Percentiles rank a stretch among this genome's conserved stretches.
phyloP scores from a whole-genome alignment of 2,797 vertebrate genomes.

The Falco concolor region DNA sequence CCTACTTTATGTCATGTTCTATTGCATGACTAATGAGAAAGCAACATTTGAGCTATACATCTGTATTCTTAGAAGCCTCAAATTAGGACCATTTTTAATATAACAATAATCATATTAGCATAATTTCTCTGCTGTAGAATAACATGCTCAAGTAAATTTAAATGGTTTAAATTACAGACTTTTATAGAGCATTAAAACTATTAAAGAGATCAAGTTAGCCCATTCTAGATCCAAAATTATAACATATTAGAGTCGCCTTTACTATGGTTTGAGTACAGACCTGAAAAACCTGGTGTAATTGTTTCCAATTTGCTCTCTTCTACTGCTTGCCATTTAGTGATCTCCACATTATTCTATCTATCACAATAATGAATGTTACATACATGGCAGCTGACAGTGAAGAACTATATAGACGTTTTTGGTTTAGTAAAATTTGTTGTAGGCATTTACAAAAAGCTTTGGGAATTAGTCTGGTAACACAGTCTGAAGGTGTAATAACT shows the following conservation, averaged over 20 bases:
- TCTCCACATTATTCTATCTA: not conserved
- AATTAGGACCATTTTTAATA: slow-evolving; percentile 56
- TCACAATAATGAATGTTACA: not conserved
- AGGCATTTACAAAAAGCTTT: not conserved
- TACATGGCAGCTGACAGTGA: not conserved
- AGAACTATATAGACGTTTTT: not conserved
- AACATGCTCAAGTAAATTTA: slow-evolving; percentile 6
- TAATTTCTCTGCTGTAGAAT: slow-evolving; percentile 30
- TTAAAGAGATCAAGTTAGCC: not conserved
- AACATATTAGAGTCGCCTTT: not conserved
- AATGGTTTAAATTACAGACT: slow-evolving; percentile 32
- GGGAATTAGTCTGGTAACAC: not conserved
- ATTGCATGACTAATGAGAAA: not conserved
- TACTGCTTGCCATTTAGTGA: not conserved
- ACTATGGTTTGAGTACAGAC: not conserved
- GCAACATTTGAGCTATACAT: not conserved
- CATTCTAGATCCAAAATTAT: not conserved
- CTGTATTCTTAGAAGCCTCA: slow-evolving; percentile 33
- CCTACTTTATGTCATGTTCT: slow-evolving; percentile 24
- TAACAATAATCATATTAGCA: slow-evolving; percentile 43
- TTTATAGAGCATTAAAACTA: not conserved
- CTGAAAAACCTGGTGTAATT: not conserved
- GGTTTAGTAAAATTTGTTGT: not conserved
- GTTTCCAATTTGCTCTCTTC: not conserved
- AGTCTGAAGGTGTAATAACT: not conserved